Conservation (phyloP, 2,113 vertebrate genomes). For the Lamprotornis superbus region DNA sequence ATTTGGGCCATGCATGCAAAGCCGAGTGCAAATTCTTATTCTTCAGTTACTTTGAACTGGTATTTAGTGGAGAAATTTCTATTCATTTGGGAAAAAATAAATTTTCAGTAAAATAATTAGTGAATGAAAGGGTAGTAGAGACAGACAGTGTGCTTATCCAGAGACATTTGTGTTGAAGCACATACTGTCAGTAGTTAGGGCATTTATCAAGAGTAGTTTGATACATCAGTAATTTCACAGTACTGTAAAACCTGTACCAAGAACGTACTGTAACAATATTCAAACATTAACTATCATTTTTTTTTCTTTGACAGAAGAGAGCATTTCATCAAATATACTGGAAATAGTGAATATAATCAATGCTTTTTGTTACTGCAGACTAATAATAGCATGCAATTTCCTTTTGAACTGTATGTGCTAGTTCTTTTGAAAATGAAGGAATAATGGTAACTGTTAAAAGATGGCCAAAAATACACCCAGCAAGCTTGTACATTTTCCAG, state of each 20-base stretch:
- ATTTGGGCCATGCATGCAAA: not conserved
- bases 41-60: not conserved
- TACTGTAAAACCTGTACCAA: not conserved
- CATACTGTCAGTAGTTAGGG: not conserved
- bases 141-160: not conserved
- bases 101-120: not conserved
- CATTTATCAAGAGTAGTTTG: not conserved
- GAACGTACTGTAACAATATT: not conserved
- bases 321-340: not conserved
- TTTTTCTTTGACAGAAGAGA: not conserved
- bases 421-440: constrained; percentile 21
- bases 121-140: not conserved
- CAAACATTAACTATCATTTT: not conserved
- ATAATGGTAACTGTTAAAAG: constrained; percentile 11
- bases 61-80: not conserved
- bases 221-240: not conserved
- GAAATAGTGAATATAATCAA: constrained; percentile 30
- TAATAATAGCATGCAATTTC: constrained; percentile 38
- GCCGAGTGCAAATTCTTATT: not conserved
- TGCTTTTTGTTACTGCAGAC: constrained; percentile 18
- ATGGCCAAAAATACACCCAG: not conserved
- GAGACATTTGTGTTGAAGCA: not conserved
- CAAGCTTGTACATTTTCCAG: not conserved
- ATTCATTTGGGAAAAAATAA: not conserved
- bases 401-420: constrained; percentile 4